Base-by-base conservation (phyloP, 2,113 vertebrate genomes). In the Poeciliopsis turrubarensis region DNA sequence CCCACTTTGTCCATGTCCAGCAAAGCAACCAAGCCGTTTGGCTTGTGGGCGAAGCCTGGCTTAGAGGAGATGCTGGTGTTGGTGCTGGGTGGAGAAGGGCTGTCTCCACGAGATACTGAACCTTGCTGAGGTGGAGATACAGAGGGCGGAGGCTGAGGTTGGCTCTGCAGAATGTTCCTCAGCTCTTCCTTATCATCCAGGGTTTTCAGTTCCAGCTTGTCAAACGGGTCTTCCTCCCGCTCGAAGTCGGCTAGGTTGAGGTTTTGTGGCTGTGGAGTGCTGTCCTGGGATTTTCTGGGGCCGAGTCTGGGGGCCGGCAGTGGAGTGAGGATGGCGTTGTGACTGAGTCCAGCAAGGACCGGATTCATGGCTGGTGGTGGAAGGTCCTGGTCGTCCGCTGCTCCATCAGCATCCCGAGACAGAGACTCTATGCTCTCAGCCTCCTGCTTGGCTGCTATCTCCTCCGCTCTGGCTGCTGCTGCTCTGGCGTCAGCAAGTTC, bases 241-340 rank as follows among this genome's bases (percentile, higher is more conserved):
- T 99, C 98, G 72, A 99, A 99, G 87, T 99, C 98, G 57, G 97
- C 97, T 62, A 97, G 95, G 84, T 99, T 98, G 90, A 99, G 97
- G 75, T 87, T 81, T 93, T 97, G 91, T 85, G 90, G 73, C 65
- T 95, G 94, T 12, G 96, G 95, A 78, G 92, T 96, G 86, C 96
- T 97, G 32, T 96, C 94, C 68, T 83, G 88, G 34, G 83, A 84
- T 92, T 90, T 87, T 92, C 95, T 73, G 88, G 95, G 95, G 57
- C 95, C 96, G 17, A 95, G 84, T 88, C 93, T 96, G 51, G 94
- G 94, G 41, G 97, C 97, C 6, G 97, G 97, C 6, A 96, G 96
- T 0, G 98, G 98, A n/a, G 95, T 99, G 44, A 99, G 95, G 79
- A 99, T 99, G 77, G 79, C 96, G 26, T 97, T 96, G 87, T 99